Evolutionary conservation across 2,113 vertebrate genomes (phyloP).

Genomic region (Pitta sordida): DNA sequence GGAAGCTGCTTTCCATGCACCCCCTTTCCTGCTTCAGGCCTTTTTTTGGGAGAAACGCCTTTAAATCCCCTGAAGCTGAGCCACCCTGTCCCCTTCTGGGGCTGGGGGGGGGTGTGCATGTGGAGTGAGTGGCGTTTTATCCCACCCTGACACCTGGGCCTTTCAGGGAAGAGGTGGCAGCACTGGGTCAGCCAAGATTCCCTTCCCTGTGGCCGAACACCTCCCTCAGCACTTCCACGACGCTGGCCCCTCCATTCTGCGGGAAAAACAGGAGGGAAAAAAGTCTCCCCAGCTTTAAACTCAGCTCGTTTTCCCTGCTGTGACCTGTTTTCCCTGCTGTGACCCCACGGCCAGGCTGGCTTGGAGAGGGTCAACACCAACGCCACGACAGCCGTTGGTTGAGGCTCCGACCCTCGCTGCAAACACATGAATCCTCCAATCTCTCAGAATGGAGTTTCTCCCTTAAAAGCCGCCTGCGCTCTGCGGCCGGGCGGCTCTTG

Average conservation of each 20-base stretch:
- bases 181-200: neutral
- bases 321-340: rapidly evolving
- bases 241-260: rapidly evolving
- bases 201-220: neutral
- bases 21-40: rapidly evolving
- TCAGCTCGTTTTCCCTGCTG: rapidly evolving
- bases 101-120: too few species aligned
- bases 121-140: rapidly evolving
- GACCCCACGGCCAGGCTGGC: neutral
- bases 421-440: neutral
- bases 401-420: neutral
- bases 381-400: neutral
- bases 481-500: conserved; percentile 56
- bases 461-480: conserved; percentile 55
- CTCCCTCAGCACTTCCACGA: rapidly evolving
- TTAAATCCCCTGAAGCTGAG: neutral
- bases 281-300: neutral
- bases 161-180: neutral
- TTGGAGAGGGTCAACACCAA: rapidly evolving
- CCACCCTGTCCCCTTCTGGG: neutral
- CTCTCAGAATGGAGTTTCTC: conserved; percentile 14
- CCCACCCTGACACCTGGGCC: neutral
- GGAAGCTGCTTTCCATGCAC: neutral
- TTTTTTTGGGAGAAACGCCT: neutral
- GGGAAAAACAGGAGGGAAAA: neutral